These are phyloP conservation scores for Pyrgus malvae DNA, from an alignment of 2,888 invertebrate genomes.

Conservation along the genomic window DNA sequence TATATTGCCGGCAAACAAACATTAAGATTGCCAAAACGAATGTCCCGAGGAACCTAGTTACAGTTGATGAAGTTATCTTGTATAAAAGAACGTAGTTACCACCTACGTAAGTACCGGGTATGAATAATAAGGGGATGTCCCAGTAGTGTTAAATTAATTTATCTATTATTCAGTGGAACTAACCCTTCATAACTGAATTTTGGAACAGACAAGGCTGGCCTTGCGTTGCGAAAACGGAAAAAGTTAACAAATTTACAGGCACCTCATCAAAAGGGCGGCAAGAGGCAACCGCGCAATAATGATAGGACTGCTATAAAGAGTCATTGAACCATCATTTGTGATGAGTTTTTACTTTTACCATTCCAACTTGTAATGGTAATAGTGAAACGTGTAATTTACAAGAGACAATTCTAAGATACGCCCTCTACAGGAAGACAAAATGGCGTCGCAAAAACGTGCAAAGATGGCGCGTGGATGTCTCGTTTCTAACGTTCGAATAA, in stretches of 20 bases:
- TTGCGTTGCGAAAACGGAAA: not conserved
- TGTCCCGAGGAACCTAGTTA: not conserved
- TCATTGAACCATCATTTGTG: conserved; percentile 35
- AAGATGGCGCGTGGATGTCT: conserved; percentile 41
- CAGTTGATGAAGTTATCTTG: not conserved
- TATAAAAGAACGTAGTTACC: not conserved
- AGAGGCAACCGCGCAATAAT: conserved; percentile 30
- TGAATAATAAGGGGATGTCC: too few relatives aligned
- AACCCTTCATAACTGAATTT: conserved; percentile 9
- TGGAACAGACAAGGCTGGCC: not conserved
- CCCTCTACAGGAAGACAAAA: conserved; percentile 56
- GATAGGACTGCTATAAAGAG: conserved; percentile 26
- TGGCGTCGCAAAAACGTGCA: conserved; percentile 62
- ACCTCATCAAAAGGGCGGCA: conserved; percentile 7
- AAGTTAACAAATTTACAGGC: not conserved
- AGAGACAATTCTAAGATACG: conserved; percentile 56
- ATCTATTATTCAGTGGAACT: conserved; percentile 13
- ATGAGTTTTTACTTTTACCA: conserved; percentile 71
- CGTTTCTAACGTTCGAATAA: conserved; percentile 45
- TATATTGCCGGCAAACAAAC: conserved; percentile 22
- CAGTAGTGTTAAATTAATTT: not conserved
- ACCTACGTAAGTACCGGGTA: too few relatives aligned
- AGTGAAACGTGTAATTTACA: too few relatives aligned
- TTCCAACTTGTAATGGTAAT: too few relatives aligned
- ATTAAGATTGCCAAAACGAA: conserved; percentile 26